These are phyloP conservation scores for Polymixis lichenea DNA, from an alignment of 2,888 invertebrate genomes.

Conservation along the genomic window DNA sequence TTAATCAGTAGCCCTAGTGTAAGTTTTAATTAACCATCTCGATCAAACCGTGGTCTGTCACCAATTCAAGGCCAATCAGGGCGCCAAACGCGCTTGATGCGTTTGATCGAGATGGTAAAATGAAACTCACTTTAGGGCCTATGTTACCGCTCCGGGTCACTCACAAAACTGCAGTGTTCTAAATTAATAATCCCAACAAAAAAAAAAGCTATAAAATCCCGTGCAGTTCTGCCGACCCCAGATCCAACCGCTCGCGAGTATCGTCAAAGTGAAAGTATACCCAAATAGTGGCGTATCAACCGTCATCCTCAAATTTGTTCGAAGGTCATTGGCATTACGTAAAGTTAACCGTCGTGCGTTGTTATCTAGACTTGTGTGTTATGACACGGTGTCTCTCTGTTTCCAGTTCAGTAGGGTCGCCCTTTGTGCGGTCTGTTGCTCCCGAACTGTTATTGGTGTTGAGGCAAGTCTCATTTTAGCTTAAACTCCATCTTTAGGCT, in stretches of 20 bases:
- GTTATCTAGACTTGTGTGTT: slow-evolving; percentile 32
- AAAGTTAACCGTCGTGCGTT: slow-evolving; percentile 6
- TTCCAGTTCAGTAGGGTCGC: neutral
- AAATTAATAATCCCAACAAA: neutral
- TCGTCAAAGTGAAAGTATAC: slow-evolving; percentile 53
- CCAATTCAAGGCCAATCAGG: no score
- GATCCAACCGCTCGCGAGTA: neutral
- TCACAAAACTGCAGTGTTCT: neutral
- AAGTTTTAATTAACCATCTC: no score
- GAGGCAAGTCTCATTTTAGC: neutral
- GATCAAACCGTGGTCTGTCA: no score
- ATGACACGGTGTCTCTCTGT: slow-evolving; percentile 24
- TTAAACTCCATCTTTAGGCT: neutral
- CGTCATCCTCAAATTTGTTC: slow-evolving; percentile 15
- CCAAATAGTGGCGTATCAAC: slow-evolving; percentile 23
- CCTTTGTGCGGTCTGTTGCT: neutral
- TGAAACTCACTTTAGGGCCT: no score
- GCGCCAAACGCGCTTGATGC: no score
- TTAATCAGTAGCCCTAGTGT: no score
- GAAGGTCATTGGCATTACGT: slow-evolving; percentile 55
- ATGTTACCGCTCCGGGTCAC: no score
- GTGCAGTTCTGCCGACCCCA: neutral
- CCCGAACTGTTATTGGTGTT: slow-evolving; percentile 14
- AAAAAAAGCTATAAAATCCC: neutral
- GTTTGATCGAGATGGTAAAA: no score